A percentile compares a stretch with the other conserved stretches of the same genome.
These are phyloP conservation scores for Callaeas wilsoni DNA, from an alignment of 2,113 vertebrate species.

Conservation along the genomic window DNA sequence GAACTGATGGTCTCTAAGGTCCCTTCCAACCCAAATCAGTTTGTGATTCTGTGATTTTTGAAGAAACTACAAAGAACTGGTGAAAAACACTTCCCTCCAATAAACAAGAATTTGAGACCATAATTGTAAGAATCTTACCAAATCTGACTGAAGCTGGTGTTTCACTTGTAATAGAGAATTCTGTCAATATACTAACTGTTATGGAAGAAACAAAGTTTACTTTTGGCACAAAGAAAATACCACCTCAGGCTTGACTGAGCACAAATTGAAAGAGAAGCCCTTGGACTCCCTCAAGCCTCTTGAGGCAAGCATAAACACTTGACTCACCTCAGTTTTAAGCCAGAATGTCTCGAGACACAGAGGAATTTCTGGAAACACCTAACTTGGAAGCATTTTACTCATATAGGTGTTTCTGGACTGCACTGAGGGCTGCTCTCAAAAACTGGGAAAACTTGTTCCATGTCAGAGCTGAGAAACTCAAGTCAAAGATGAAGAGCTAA, in stretches of 20 bases:
- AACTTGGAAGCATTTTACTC: neutral
- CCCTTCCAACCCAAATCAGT: neutral
- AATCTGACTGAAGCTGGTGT: neutral
- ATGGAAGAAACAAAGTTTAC: neutral
- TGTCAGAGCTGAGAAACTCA: neutral
- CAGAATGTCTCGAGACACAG: neutral
- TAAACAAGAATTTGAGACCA: neutral
- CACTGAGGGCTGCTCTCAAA: neutral
- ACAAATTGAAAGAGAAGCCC: neutral
- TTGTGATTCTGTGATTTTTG: neutral
- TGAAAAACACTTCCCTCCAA: neutral
- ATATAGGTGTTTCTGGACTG: neutral
- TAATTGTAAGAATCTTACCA: neutral
- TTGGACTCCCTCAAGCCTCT: neutral
- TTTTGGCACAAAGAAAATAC: neutral
- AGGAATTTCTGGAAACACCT: neutral
- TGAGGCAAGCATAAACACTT: neutral
- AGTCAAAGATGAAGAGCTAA: neutral
- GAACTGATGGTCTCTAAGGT: neutral
- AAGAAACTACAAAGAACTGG: neutral
- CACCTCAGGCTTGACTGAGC: neutral
- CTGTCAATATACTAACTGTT: neutral
- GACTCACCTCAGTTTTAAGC: neutral
- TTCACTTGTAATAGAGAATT: neutral
- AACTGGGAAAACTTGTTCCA: neutral